Percentiles rank a stretch among this genome's conserved stretches.
Conservation (phyloP, 2,888 invertebrate species). For the Siphlonurus alternatus region DNA sequence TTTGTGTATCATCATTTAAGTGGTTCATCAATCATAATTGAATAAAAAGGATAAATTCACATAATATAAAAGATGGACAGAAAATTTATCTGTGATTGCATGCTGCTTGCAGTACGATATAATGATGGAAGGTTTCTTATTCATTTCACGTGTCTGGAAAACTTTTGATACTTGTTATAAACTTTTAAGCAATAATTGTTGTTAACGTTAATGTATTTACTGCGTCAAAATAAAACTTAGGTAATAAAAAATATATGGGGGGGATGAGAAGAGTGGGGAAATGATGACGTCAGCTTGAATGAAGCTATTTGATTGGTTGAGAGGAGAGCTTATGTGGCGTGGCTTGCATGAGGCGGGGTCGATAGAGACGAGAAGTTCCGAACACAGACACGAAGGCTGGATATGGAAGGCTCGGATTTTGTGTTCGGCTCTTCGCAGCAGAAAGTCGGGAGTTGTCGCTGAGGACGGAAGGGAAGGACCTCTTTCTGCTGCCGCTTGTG, state of each 20-base stretch:
- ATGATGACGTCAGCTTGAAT: not conserved
- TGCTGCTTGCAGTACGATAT: too few relatives aligned
- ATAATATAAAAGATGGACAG: too few relatives aligned
- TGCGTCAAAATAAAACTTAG: not conserved
- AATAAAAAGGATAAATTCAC: too few relatives aligned
- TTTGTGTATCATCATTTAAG: too few relatives aligned
- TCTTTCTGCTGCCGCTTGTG: not conserved
- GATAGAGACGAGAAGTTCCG: not conserved
- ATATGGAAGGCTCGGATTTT: not conserved
- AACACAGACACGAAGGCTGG: not conserved
- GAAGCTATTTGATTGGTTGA: not conserved
- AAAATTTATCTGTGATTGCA: too few relatives aligned
- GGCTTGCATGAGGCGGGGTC: not conserved
- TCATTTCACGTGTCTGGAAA: too few relatives aligned
- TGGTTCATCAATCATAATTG: too few relatives aligned
- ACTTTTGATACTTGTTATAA: too few relatives aligned
- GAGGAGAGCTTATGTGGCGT: not conserved
- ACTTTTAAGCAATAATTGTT: too few relatives aligned
- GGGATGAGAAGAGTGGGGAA: not conserved
- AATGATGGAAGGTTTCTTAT: too few relatives aligned
- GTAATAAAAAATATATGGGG: not conserved
- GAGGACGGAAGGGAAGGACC: not conserved
- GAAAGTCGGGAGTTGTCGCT: slow-evolving; percentile 3
- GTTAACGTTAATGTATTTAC: not conserved
- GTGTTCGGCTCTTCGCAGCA: not conserved